Evolutionary conservation across 1,140 invertebrate species (phyloP).

Genomic region (Magallana ariakensis): DNA sequence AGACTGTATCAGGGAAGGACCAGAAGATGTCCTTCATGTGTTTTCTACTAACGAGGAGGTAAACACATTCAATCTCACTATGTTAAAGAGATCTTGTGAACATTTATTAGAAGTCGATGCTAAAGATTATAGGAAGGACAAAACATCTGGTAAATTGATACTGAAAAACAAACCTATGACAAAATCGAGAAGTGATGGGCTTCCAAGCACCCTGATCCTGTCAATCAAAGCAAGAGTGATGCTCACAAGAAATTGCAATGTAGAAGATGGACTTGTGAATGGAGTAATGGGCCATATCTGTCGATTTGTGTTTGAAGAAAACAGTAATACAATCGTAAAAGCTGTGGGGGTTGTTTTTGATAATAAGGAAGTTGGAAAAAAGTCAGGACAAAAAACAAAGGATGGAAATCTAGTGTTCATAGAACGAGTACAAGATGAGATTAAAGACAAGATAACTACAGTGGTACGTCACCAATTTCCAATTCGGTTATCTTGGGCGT

Average conservation of each 20-base stretch:
- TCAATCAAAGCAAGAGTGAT: background rate
- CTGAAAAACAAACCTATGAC: background rate
- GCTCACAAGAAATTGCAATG: constrained; percentile 20
- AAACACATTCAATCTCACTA: background rate
- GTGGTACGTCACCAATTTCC: constrained; percentile 32
- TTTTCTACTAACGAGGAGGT: background rate
- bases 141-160: constrained; percentile 23
- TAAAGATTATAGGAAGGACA: constrained; percentile 12
- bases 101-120: background rate
- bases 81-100: background rate
- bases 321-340: background rate
- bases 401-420: background rate
- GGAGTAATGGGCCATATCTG: constrained; percentile 40
- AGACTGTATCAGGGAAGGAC: background rate
- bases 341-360: background rate
- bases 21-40: background rate
- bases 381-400: background rate
- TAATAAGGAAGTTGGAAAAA: background rate
- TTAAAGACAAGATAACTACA: background rate
- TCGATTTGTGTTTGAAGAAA: background rate
- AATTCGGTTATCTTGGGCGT: constrained; percentile 39
- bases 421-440: constrained; percentile 11
- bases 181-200: background rate
- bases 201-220: background rate
- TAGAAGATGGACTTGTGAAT: constrained; percentile 49